A percentile compares a stretch with the other conserved stretches of the same genome.
Conservation (phyloP, 2,888 invertebrate species). For the Machimus atricapillus region DNA sequence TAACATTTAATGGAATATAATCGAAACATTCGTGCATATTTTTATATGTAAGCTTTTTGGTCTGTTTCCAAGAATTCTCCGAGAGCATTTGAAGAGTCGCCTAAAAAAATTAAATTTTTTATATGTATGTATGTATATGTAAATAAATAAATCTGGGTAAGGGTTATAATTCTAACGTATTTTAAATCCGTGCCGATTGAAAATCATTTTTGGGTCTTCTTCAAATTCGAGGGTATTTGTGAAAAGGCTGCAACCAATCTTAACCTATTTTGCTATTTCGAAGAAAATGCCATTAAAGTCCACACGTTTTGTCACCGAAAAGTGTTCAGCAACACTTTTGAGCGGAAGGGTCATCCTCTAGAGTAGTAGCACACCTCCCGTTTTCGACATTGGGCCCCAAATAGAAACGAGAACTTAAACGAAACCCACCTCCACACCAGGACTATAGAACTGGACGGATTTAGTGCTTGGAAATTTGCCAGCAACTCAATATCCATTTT, state of each 20-base stretch:
- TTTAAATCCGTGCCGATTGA: not conserved
- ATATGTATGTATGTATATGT: no score
- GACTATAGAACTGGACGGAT: not conserved
- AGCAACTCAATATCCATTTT: constrained; percentile 24
- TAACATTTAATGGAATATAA: not conserved
- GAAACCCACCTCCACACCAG: not conserved
- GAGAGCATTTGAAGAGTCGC: no score
- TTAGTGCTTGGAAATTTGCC: constrained; percentile 14
- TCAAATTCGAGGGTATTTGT: not conserved
- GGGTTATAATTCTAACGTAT: not conserved
- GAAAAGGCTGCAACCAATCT: not conserved
- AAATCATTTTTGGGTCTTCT: no score
- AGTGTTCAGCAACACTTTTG: not conserved
- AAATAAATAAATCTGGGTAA: not conserved
- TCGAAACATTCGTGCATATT: no score
- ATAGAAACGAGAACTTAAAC: not conserved
- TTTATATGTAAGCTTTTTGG: no score
- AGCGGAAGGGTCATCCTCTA: not conserved
- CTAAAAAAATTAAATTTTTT: no score
- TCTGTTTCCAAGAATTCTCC: no score
- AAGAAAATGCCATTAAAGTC: not conserved
- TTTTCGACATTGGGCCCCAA: not conserved
- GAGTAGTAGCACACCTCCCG: not conserved
- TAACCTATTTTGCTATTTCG: not conserved
- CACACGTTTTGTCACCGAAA: not conserved